Base-by-base conservation (phyloP, 2,888 invertebrate genomes). In the Agapetus fuscipes region DNA sequence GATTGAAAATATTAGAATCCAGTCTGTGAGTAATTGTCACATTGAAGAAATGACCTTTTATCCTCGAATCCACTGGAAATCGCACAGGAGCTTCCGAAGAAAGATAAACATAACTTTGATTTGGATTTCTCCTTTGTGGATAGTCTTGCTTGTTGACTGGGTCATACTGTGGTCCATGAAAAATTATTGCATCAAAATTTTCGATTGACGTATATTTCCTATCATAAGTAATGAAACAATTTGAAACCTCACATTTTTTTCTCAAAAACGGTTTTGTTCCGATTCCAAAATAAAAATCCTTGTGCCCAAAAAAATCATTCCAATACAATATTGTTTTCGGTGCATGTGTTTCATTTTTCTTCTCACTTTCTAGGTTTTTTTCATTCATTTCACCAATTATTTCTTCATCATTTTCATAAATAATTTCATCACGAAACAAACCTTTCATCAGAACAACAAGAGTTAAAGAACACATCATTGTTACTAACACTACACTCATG, bases 11-110 rank as follows among this genome's bases (percentile, higher is more conserved):
- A 48, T 72, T 72, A 39, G 72, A 72, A 48, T 66, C 69, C 41
- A 66, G 47, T 41, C 72, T 60, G 52, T 74, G 73, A 1, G 67
- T 72, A 69, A 74, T 72, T 2, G 74, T 75, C 43, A 66, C 53
- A 50, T 76, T 76, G 48, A 68, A 79, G 40, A 74, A 72, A 24
- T 58, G 48, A 20, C 57, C 49, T 4, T 54, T 50, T 30, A 61
- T 59, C 30, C 49, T 43, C 5, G 43, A 42, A 2, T 39, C n/a
- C 16, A 48, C 32, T 3, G 39, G 20, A 1, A 55, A 41, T 39
- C 59, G 53, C 2, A 41, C 46, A 10, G 66, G 62, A 11, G 66
- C 59, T 49, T 75, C 75, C 51, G 69, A 55, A 25, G 62, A 54
- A 1, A 64, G 60, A 46, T 65, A 74, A 2, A 74, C 58, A 50